Evolutionary conservation across 1,140 invertebrate species (phyloP).

Genomic region (Dreissena polymorpha): DNA sequence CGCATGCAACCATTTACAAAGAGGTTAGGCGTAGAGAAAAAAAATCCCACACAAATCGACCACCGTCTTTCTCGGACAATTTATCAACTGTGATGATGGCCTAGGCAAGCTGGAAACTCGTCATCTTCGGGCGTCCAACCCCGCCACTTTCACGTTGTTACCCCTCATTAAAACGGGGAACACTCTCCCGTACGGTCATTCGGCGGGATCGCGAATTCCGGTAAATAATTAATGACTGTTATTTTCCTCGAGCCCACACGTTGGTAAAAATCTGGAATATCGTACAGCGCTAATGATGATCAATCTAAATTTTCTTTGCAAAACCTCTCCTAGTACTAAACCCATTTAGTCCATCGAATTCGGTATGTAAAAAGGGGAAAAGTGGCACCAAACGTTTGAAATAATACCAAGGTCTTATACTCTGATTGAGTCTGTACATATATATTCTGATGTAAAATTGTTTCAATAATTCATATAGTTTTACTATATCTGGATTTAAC

Average conservation of each 20-base stretch:
- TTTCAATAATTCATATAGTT: no score
- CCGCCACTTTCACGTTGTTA: conserved; percentile 39
- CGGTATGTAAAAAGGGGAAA: no score
- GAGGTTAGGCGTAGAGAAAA: no score
- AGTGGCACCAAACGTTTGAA: no score
- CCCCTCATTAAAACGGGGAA: conserved; percentile 35
- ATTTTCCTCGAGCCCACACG: conserved; percentile 47
- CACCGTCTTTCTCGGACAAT: neutral
- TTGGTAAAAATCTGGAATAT: conserved; percentile 53
- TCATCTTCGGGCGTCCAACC: conserved; percentile 29
- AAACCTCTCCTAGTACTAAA: no score
- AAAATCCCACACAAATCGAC: no score
- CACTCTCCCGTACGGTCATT: conserved; percentile 29
- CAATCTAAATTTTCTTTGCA: conserved; percentile 22
- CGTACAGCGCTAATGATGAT: conserved; percentile 41
- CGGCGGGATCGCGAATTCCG: conserved; percentile 39
- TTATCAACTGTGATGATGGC: conserved; percentile 48
- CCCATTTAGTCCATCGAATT: no score
- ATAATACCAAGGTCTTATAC: no score
- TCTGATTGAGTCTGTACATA: no score
- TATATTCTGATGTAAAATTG: no score
- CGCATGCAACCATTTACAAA: no score
- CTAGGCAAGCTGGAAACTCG: neutral
- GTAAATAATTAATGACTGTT: conserved; percentile 57
- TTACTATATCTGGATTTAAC: no score